Evolutionary conservation across 2,113 vertebrate species (phyloP).

Genomic region (Hippocampus zosterae): DNA sequence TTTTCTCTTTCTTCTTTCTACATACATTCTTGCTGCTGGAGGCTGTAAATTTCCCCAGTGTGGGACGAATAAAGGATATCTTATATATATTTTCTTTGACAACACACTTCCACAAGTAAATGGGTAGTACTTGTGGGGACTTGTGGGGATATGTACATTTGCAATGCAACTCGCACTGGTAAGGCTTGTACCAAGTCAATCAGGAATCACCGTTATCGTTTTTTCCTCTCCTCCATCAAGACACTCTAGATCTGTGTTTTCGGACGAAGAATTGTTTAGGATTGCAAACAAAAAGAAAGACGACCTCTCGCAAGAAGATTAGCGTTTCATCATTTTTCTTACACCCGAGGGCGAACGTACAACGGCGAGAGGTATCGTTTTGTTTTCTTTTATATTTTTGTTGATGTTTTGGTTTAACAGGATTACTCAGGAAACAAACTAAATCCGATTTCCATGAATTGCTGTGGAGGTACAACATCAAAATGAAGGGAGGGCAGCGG

Average conservation of each 20-base stretch:
- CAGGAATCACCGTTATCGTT: conserved; percentile 12
- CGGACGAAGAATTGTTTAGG: neutral
- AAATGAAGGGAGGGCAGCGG: too few species aligned
- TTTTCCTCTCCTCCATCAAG: neutral
- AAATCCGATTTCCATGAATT: too few species aligned
- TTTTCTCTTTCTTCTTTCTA: too few species aligned
- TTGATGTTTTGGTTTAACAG: neutral
- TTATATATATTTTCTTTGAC: conserved; percentile 13
- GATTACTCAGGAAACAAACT: neutral
- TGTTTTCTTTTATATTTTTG: neutral
- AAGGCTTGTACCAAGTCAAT: conserved; percentile 8
- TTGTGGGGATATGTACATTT: neutral
- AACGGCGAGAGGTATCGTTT: neutral
- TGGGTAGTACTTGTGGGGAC: too few species aligned
- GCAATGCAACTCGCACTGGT: conserved; percentile 1
- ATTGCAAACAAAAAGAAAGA: neutral
- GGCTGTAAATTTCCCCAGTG: too few species aligned
- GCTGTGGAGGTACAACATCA: too few species aligned
- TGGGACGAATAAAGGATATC: too few species aligned
- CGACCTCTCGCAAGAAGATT: neutral
- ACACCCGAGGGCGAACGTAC: neutral
- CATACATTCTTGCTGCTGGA: too few species aligned
- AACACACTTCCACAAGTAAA: neutral
- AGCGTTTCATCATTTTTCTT: neutral
- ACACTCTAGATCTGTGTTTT: neutral